Evolutionary conservation across 2,797 vertebrate genomes (phyloP).

Genomic region (Brachyalestes nurse): DNA sequence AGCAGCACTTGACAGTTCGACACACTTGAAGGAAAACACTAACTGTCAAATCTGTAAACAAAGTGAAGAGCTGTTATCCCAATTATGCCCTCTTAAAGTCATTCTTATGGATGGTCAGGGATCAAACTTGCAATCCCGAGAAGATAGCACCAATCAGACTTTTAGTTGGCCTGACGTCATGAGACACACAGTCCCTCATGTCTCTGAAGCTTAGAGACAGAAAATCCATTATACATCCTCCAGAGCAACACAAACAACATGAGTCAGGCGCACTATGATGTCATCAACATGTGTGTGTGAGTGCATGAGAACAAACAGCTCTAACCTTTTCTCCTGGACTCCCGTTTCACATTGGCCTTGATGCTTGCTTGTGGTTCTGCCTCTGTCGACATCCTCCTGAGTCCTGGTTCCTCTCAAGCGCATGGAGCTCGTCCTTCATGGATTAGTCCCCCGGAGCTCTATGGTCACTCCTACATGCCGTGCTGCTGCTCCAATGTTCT

Average conservation of each 20-base stretch:
- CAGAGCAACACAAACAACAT: neutral
- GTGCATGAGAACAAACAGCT: neutral
- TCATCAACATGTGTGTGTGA: neutral
- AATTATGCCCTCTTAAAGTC: no score
- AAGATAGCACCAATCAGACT: no score
- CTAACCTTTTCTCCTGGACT: conserved; percentile 96
- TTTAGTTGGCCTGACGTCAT: no score
- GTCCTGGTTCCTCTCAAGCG: conserved; percentile 83
- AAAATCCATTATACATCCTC: neutral
- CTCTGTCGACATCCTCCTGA: conserved; percentile 98
- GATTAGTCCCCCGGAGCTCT: conserved; percentile 25
- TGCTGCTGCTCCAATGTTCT: neutral
- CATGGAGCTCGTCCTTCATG: conserved; percentile 59
- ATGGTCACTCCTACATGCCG: conserved; percentile 20
- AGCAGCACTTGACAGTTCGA: no score
- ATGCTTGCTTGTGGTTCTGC: conserved; percentile 96
- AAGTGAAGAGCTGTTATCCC: no score
- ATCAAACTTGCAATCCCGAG: no score
- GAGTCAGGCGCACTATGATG: neutral
- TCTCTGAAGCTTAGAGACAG: neutral
- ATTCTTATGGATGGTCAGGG: no score
- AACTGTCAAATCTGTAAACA: no score
- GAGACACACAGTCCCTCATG: neutral
- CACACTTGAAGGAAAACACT: no score
- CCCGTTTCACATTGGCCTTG: conserved; percentile 95